Evolutionary conservation across 2,113 vertebrate species (phyloP), one percentile per base, ranked within the genome.

Genomic region (Bambusicola thoracicus): DNA sequence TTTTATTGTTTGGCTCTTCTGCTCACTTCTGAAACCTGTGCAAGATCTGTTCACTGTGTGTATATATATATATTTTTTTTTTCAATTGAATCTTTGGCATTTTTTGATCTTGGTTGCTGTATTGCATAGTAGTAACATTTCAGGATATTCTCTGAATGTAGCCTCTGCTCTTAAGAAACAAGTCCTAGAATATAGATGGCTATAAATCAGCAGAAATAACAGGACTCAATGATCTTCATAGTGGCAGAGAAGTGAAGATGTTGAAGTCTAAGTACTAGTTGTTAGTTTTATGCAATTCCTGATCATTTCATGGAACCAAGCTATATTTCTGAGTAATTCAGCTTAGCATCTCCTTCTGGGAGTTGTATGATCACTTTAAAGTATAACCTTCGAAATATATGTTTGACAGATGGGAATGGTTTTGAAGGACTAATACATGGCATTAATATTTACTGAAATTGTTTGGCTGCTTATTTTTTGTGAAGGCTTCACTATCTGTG

Each of bases 201-300:
- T 59, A 46, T 27, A 92, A 93, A 92, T 56, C 55, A 38, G 8
- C 53, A 66, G 83, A 13, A 55, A 79, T 59, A 82, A 7, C 2
- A 24, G 84, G 81, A 76, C 34, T 69, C 34, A 74, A n/a, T 61
- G 75, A 79, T 91, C 58, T 81, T 81, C 66, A 41, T 87, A 40
- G 41, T 62, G 44, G 70, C 81, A 74, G 59, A 87, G 77, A 76
- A 44, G 59, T 51, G 68, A 63, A 77, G 67, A 67, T 74, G 67
- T 34, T 77, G 59, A 85, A 67, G 38, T 27, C 49, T 56, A 49
- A 80, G 78, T 43, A 77, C 55, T 89, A 83, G 83, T 70, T 91
- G 75, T 81, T 85, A 82, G 29, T 77, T 95, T 92, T 55, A 76
- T 55, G 78, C 63, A 93, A 49, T 38, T 93, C 32, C 29, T 89